These are phyloP conservation scores for Phymatocera aterrima DNA, from an alignment of 2,888 invertebrate species.

Conservation along the genomic window DNA sequence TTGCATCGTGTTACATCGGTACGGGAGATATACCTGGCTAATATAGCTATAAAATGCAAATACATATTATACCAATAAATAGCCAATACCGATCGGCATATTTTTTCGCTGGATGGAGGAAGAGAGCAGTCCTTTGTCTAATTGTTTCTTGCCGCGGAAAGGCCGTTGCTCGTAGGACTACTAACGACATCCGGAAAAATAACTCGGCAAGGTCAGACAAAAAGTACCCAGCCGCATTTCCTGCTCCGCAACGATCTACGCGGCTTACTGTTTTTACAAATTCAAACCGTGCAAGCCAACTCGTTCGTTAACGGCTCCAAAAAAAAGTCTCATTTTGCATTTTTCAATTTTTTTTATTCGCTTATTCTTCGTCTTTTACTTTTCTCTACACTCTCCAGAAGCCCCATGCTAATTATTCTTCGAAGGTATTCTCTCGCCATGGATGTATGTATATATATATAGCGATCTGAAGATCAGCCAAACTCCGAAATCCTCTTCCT, in stretches of 20 bases:
- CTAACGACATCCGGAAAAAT: constrained; percentile 45
- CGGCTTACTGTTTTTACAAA: constrained; percentile 17
- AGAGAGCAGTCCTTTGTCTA: neutral
- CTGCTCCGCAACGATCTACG: constrained; percentile 8
- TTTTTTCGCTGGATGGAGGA: neutral
- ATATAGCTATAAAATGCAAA: neutral
- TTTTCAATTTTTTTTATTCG: neutral
- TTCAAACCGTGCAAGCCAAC: constrained; percentile 39
- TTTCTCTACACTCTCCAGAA: too few species aligned
- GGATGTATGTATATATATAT: too few species aligned
- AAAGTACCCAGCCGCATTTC: constrained; percentile 37
- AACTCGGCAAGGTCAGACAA: constrained; percentile 28
- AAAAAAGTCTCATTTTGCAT: neutral
- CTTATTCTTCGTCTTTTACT: neutral
- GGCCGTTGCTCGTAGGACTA: constrained; percentile 6
- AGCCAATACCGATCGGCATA: too few species aligned
- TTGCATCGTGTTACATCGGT: neutral
- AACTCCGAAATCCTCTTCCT: neutral
- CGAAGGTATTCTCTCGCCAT: too few species aligned
- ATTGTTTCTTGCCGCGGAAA: constrained; percentile 1
- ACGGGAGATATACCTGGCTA: neutral
- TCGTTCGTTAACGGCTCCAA: constrained; percentile 25
- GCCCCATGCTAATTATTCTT: neutral
- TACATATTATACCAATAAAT: too few species aligned
- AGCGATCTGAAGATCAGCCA: neutral